phyloP scores from a whole-genome alignment of 2,797 vertebrate species.

The Nyctalus aviator region DNA sequence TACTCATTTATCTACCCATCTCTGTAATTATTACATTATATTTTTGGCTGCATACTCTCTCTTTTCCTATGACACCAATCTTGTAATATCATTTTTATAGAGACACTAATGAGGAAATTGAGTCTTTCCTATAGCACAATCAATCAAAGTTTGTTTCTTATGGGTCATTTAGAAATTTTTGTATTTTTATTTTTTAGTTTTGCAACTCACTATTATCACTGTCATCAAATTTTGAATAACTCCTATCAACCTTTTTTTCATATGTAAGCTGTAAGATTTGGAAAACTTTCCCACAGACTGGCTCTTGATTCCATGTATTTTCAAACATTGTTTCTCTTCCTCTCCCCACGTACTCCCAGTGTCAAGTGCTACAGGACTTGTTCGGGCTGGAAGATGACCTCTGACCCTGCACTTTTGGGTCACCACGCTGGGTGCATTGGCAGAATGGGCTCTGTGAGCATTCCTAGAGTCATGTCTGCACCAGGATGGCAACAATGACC shows the following conservation, averaged over 20 bases:
- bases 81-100: background rate
- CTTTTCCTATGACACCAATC: background rate
- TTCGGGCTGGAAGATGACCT: background rate
- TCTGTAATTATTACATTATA: background rate
- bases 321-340: background rate
- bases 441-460: background rate
- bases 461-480: background rate
- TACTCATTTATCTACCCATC: background rate
- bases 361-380: background rate
- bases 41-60: background rate
- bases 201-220: background rate
- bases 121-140: background rate
- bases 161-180: background rate
- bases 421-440: background rate
- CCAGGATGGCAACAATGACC: background rate
- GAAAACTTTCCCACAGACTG: background rate
- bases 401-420: background rate
- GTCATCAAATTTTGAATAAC: background rate
- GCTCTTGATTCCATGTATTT: background rate
- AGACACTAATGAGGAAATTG: background rate
- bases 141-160: background rate
- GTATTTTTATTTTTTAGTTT: background rate
- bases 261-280: background rate
- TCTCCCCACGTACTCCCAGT: background rate
- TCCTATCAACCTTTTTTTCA: background rate